Base-by-base conservation (phyloP, 2,888 invertebrate species). In the Calliscelio sp. region DNA sequence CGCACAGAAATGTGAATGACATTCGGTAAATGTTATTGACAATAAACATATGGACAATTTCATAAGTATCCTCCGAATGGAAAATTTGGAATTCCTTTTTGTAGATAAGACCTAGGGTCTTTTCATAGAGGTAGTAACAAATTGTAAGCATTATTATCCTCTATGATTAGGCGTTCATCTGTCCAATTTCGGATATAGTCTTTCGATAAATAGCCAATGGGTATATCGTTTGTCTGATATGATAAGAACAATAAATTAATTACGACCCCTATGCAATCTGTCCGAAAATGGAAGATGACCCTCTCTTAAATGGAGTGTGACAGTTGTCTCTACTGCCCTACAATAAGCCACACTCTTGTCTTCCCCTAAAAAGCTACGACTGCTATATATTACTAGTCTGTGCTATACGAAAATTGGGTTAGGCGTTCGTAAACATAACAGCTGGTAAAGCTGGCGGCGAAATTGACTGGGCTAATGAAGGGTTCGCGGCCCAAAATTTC, bases 291-390 rank as follows among this genome's bases (percentile, higher is more conserved):
- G 61, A 75, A 51, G 74, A 75, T 55, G 55, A 71, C 78, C 79
- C 63, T 70, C n/a, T n/a, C 22, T 2, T 16, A 41, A 74, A 32
- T 22, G 66, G 18, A 83, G 57, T 53, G 51, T 79, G 74, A 84
- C 79, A 84, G 83, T 84, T 84, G 79, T 75, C 35, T 75, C 77
- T 75, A 79, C 79, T 74, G 63, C 63, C 65, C 63, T 74, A 82
- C 66, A 59, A 84, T 65, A 25, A 25, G 53, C 70, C 51, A 63
- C 57, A 51, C 32, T 55, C 55, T 10, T 16, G 28, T 18, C 63
- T 63, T 63, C 78, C 73, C 53, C 70, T 28, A 61, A 71, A 25
- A 24, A 25, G 28, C 24, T 18, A n/a, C 35, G 32, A 68, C 46
- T 35, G 71, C 28, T 68, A 61, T 83, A 75, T 73, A 73, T 66